Conservation (phyloP, 2,113 vertebrate genomes). For the Lophotis ruficrista region DNA sequence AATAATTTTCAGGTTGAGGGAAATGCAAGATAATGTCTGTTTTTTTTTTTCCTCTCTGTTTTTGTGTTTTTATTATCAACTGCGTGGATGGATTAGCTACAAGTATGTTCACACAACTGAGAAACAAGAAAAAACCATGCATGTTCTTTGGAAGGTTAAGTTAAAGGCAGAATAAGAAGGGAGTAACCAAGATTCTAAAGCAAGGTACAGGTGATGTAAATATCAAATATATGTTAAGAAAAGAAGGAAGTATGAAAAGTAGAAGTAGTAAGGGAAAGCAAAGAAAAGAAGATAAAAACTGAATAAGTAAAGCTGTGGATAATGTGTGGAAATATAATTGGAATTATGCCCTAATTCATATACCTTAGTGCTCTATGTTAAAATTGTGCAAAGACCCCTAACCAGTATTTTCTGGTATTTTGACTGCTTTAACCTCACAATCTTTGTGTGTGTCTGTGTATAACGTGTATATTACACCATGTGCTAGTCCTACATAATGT, state of each 20-base stretch:
- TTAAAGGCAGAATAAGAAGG: neutral
- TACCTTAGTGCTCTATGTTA: neutral
- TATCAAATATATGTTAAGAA: neutral
- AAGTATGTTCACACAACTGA: neutral
- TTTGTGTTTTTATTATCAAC: neutral
- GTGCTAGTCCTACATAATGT: neutral
- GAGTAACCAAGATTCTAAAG: neutral
- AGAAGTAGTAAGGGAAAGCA: neutral
- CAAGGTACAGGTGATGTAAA: neutral
- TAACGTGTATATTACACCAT: neutral
- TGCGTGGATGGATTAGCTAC: neutral
- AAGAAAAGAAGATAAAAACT: neutral
- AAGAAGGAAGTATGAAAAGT: neutral
- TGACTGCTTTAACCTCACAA: neutral
- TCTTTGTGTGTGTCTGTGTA: neutral
- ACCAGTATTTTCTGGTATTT: neutral
- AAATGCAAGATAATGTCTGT: neutral
- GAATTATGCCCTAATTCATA: neutral
- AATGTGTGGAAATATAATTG: neutral
- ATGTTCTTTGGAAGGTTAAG: neutral
- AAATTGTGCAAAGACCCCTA: neutral
- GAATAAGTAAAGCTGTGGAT: neutral
- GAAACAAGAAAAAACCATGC: neutral
- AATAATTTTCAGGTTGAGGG: neutral
- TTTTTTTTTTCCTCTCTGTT: accelerated